These are phyloP conservation scores for Cricetomys ansorgei DNA, from an alignment of 2,113 vertebrate genomes.

Conservation along the genomic window DNA sequence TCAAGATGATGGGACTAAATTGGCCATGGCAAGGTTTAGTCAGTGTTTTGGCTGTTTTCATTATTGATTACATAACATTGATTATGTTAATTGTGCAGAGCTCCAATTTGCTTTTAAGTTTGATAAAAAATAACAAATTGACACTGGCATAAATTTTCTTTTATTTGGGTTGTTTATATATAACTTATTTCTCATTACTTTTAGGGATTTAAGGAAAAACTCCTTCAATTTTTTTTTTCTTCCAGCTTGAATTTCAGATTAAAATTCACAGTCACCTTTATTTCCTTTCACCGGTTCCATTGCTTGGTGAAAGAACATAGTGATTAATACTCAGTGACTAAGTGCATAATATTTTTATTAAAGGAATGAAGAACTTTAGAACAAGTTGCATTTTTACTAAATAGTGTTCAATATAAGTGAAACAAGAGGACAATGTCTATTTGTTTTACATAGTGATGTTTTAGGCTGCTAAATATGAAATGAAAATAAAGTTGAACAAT, in stretches of 20 bases:
- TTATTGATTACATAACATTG: slow-evolving; percentile 75
- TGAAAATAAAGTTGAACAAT: neutral
- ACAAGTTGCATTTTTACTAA: neutral
- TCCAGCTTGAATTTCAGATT: neutral
- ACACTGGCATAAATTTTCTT: slow-evolving; percentile 52
- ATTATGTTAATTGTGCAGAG: slow-evolving; percentile 69
- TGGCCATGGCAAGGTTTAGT: slow-evolving; percentile 59
- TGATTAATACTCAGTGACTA: neutral
- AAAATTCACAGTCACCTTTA: neutral
- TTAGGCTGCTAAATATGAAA: neutral
- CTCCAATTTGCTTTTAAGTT: slow-evolving; percentile 61
- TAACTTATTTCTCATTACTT: slow-evolving; percentile 5
- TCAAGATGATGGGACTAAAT: slow-evolving; percentile 71
- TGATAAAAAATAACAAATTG: slow-evolving; percentile 68
- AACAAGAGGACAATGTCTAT: neutral
- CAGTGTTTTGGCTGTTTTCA: slow-evolving; percentile 69
- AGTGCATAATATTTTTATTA: neutral
- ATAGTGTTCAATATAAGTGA: neutral
- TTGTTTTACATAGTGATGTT: neutral
- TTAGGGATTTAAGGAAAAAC: neutral
- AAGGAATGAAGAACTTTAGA: neutral
- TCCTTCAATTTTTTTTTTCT: neutral
- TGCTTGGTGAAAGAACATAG: neutral
- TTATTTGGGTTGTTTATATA: neutral
- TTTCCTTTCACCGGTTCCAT: neutral